Conservation (phyloP, 2,797 vertebrate species). For the Poecilia gillii region DNA sequence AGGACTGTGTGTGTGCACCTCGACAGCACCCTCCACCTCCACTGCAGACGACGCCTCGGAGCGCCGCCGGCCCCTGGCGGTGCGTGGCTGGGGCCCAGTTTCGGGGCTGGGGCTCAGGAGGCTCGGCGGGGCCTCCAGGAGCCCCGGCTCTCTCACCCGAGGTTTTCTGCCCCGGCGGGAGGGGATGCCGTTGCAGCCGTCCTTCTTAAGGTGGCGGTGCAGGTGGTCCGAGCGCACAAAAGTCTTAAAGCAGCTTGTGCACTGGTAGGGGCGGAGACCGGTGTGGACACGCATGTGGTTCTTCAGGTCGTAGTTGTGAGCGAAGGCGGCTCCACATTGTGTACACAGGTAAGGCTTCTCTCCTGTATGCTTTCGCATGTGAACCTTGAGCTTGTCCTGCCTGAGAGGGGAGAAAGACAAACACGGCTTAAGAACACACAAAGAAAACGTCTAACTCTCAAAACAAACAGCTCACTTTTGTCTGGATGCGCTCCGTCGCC, state of each 20-base stretch:
- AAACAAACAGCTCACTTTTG: constrained; percentile 6
- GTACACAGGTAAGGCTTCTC: constrained; percentile 99
- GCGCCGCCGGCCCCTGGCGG: constrained; percentile 76
- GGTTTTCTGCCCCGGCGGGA: constrained; percentile 93
- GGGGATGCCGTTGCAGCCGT: constrained; percentile 96
- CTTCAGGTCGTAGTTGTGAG: constrained; percentile 99
- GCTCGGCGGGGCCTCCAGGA: constrained; percentile 68
- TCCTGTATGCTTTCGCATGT: constrained; percentile 98
- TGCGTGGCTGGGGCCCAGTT: constrained; percentile 62
- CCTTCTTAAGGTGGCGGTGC: constrained; percentile 98
- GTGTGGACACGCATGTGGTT: constrained; percentile 99
- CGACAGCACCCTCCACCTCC: constrained; percentile 57
- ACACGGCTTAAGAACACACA: constrained; percentile 37
- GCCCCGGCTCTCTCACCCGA: constrained; percentile 84
- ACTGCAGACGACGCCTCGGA: constrained; percentile 61
- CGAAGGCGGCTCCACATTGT: constrained; percentile 96
- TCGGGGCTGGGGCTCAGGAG: constrained; percentile 63
- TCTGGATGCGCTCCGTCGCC: constrained; percentile 4
- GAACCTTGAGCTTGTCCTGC: constrained; percentile 99
- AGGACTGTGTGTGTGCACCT: constrained; percentile 76
- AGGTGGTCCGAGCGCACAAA: constrained; percentile 98
- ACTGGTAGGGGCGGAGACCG: constrained; percentile 97
- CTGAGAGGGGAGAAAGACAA: constrained; percentile 73
- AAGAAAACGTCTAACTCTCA: constrained; percentile 3
- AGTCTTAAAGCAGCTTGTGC: constrained; percentile 98